phyloP scores from a whole-genome alignment of 2,888 invertebrate species.

The Caenorhabditis angaria region DNA sequence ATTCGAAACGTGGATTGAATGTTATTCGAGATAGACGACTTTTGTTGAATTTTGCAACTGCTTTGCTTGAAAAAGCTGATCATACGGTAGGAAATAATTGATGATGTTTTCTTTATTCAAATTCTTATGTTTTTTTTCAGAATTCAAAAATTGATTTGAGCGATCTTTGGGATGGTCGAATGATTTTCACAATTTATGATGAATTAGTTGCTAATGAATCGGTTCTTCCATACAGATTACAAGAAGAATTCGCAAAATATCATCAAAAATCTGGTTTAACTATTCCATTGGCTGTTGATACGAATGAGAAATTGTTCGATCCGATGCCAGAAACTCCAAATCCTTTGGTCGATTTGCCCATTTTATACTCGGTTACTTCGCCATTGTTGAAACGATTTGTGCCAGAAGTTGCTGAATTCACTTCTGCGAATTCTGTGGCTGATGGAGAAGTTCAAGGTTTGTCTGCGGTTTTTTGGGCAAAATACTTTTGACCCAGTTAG shows the following conservation, averaged over 20 bases:
- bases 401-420: slow-evolving; percentile 53
- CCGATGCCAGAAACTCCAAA: slow-evolving; percentile 48
- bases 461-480: too few species aligned
- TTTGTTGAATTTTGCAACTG: slow-evolving; percentile 53
- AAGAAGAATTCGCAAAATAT: slow-evolving; percentile 65
- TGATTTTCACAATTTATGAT: slow-evolving; percentile 63
- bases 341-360: slow-evolving; percentile 46
- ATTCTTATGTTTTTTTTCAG: background rate
- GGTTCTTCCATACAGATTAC: slow-evolving; percentile 66
- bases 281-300: slow-evolving; percentile 63
- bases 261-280: slow-evolving; percentile 61
- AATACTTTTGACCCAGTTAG: too few species aligned
- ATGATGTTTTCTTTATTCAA: background rate
- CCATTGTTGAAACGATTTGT: slow-evolving; percentile 58
- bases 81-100: slow-evolving; percentile 9
- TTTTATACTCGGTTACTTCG: slow-evolving; percentile 56
- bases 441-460: slow-evolving; percentile 39
- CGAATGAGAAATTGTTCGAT: slow-evolving; percentile 62
- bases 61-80: slow-evolving; percentile 48
- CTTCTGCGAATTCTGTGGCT: slow-evolving; percentile 38
- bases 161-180: slow-evolving; percentile 70
- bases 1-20: slow-evolving; percentile 55
- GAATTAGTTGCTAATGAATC: slow-evolving; percentile 47
- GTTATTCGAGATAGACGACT: slow-evolving; percentile 52
- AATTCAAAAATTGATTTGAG: slow-evolving; percentile 44